Conservation (phyloP, 2,113 vertebrate species). For the Tragelaphus buxtoni region DNA sequence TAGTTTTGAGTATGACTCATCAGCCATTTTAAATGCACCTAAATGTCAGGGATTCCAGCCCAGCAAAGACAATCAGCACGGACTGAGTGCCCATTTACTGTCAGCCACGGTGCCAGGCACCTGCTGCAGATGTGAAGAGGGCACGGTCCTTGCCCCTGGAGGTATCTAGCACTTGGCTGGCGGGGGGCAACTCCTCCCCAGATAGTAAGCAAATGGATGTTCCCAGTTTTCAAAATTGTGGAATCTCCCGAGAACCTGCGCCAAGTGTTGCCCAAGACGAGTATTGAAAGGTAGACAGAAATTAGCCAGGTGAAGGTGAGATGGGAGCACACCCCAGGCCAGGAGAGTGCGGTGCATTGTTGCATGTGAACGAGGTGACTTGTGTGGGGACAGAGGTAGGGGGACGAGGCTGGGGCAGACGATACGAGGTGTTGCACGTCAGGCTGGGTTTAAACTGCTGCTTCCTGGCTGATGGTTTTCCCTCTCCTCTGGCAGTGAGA, state of each 20-base stretch:
- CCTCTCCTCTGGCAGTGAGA: not conserved
- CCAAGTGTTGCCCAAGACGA: not conserved
- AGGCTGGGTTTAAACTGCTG: not conserved
- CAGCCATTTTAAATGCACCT: not conserved
- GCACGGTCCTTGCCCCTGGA: not conserved
- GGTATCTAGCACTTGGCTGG: not conserved
- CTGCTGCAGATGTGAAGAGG: not conserved
- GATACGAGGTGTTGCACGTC: not conserved
- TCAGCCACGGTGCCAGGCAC: not conserved
- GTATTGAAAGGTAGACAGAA: not conserved
- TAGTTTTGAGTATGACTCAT: not conserved
- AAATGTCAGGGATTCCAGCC: not conserved
- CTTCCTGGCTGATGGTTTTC: not conserved
- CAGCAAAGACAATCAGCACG: not conserved
- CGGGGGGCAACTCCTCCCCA: not conserved
- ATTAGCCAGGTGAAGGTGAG: not conserved
- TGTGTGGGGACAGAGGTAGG: not conserved
- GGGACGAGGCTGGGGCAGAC: not conserved
- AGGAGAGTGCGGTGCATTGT: fast-evolving
- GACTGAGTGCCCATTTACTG: not conserved
- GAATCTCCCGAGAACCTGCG: not conserved
- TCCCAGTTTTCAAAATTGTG: not conserved
- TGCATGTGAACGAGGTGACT: not conserved
- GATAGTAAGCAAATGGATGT: not conserved
- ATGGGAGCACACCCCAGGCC: not conserved